Percentiles rank a stretch among this genome's conserved stretches.
These are phyloP conservation scores for Acronicta aceris DNA, from an alignment of 2,888 invertebrate species.

Conservation along the genomic window DNA sequence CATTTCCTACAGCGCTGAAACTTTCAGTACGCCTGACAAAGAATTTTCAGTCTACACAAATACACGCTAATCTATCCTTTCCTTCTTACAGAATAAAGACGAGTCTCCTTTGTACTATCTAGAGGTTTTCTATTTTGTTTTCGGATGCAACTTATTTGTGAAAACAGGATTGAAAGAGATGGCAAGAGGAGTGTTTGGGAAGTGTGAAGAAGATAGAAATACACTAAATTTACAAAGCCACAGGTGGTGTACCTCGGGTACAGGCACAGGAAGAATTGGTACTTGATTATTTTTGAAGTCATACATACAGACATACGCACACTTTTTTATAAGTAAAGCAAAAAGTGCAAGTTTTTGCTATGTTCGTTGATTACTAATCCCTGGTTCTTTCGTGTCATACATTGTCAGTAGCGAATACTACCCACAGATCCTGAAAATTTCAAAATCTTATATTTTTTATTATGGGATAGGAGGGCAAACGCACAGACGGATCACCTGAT, in stretches of 20 bases:
- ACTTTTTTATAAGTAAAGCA: too few relatives aligned
- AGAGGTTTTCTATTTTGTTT: constrained; percentile 87
- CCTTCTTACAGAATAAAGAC: constrained; percentile 49
- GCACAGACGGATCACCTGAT: too few relatives aligned
- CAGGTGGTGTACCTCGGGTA: constrained; percentile 88
- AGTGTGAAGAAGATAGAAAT: constrained; percentile 72
- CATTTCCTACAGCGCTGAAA: constrained; percentile 82
- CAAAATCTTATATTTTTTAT: too few relatives aligned
- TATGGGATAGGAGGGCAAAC: too few relatives aligned
- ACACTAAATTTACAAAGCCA: constrained; percentile 89
- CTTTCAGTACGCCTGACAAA: constrained; percentile 79
- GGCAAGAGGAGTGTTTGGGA: constrained; percentile 52
- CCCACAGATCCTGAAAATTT: too few relatives aligned
- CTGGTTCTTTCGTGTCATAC: too few relatives aligned
- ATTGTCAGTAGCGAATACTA: too few relatives aligned
- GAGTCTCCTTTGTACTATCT: constrained; percentile 59
- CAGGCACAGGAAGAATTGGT: constrained; percentile 69
- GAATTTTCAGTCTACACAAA: constrained; percentile 64
- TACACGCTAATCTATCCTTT: constrained; percentile 62
- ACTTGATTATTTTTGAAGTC: constrained; percentile 38
- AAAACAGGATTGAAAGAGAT: constrained; percentile 82
- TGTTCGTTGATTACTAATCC: too few relatives aligned
- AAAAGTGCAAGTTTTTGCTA: too few relatives aligned
- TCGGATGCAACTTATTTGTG: constrained; percentile 89
- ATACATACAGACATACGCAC: not conserved